These are phyloP conservation scores for Chaetodon trifascialis DNA, from an alignment of 2,113 vertebrate genomes.

Conservation along the genomic window DNA sequence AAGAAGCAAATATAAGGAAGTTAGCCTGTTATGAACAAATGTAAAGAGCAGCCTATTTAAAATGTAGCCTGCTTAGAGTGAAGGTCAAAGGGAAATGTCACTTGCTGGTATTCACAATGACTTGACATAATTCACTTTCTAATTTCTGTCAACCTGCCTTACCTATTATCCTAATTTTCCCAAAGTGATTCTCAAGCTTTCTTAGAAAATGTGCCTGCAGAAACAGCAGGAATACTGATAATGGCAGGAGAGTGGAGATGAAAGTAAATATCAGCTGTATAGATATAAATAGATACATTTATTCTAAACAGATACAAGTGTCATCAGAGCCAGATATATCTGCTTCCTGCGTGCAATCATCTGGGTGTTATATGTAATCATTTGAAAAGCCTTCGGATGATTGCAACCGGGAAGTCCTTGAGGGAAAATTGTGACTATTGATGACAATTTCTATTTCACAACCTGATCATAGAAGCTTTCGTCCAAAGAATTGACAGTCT, in stretches of 20 bases:
- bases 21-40: not conserved
- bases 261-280: not conserved
- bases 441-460: constrained; percentile 8
- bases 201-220: not conserved
- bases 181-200: not conserved
- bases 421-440: constrained; percentile 20
- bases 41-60: not conserved
- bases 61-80: not conserved
- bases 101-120: not conserved
- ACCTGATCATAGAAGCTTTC: not conserved
- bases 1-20: not conserved
- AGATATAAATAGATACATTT: constrained; percentile 20
- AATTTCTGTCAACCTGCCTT: not conserved
- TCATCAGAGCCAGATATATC: constrained; percentile 23
- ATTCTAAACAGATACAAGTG: constrained; percentile 12
- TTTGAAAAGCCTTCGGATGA: constrained; percentile 34
- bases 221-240: not conserved
- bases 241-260: not conserved
- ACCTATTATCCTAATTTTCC: not conserved
- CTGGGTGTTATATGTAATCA: constrained; percentile 43
- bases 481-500: not conserved
- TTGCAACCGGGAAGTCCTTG: constrained; percentile 29
- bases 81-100: constrained; percentile 17
- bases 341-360: constrained; percentile 37
- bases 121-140: not conserved